Evolutionary conservation across 1,140 invertebrate genomes (phyloP), one percentile per base, ranked within the genome.

Genomic region (Saccostrea cuccullata): DNA sequence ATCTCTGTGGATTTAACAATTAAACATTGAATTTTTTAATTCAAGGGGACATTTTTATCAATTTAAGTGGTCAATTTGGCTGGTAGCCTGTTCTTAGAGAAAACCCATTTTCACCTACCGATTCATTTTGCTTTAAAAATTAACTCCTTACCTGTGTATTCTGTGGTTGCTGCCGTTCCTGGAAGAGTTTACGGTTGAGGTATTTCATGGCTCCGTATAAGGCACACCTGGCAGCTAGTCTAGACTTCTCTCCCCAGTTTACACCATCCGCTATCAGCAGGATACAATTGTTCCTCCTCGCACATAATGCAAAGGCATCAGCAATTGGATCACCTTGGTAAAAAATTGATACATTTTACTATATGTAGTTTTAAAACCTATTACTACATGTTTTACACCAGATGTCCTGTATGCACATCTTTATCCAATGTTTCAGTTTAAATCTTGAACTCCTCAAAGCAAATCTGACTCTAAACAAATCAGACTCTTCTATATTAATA

Each of bases 231-330:
- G 98, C 98, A n/a, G 98, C 98, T 86, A 98, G 95, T 85, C 97
- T 96, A 55, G 98, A 97, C 92, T 98, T 98, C 92, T 97, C 97
- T 84, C 98, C 98, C 98, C 98, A 98, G 95, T 99, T 98, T 0
- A 98, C 98, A 60, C 98, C 98, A 96, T 98, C 98, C 17, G 98
- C 98, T 82, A 99, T 96, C 56, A 97, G 97, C 92, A 98, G 95
- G 88, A 98, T 96, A 6, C 97, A 97, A 89, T 97, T 97, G 94
- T 98, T 97, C 77, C 96, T 96, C 67, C 98, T 95, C 6, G 97
- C 96, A 90, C 97, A 97, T 70, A 98, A 95, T 2, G 97, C 98
- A 96, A 98, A 98, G 91, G 97, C 97, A 95, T 98, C 98, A 20
- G 98, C 98, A 90, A 98, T 97, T 20, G 98, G 98, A 94, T 97